Evolutionary conservation across 2,113 vertebrate species (phyloP).

Genomic region (Meleagris gallopavo): DNA sequence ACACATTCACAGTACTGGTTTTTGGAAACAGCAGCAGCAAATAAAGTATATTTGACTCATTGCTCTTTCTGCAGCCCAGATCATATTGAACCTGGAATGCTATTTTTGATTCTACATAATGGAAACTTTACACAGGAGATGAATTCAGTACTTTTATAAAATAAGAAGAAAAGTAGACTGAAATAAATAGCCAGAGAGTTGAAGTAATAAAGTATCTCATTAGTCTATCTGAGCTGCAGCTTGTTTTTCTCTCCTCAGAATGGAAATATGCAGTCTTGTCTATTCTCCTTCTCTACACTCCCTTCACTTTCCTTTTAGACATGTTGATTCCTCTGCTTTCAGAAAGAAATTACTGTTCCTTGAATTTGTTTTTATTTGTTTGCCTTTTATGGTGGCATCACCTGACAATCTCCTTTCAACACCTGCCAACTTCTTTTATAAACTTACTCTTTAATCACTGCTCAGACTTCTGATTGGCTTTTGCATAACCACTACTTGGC

Average conservation of each 20-base stretch:
- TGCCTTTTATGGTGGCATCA: background rate
- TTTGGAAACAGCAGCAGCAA: slow-evolving; percentile 8
- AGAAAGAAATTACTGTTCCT: background rate
- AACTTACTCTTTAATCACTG: background rate
- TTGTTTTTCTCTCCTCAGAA: background rate
- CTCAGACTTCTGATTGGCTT: slow-evolving; percentile 5
- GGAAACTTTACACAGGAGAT: background rate
- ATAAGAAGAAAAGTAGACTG: background rate
- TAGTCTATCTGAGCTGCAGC: background rate
- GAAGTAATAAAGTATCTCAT: slow-evolving; percentile 8
- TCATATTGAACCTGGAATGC: background rate
- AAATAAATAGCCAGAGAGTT: slow-evolving; percentile 19
- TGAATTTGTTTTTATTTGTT: slow-evolving; percentile 49
- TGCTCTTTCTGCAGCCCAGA: background rate
- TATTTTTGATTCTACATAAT: background rate
- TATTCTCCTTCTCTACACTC: background rate
- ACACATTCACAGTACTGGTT: accelerated
- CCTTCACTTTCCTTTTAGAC: background rate
- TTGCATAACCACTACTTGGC: background rate
- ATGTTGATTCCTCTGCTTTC: slow-evolving; percentile 18
- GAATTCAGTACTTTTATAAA: background rate
- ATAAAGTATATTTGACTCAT: background rate
- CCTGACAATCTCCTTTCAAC: slow-evolving; percentile 29
- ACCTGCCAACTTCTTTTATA: background rate
- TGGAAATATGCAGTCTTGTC: background rate